These are phyloP conservation scores for Bathynomus jamesi DNA, from an alignment of 1,140 invertebrate genomes.

Conservation along the genomic window DNA sequence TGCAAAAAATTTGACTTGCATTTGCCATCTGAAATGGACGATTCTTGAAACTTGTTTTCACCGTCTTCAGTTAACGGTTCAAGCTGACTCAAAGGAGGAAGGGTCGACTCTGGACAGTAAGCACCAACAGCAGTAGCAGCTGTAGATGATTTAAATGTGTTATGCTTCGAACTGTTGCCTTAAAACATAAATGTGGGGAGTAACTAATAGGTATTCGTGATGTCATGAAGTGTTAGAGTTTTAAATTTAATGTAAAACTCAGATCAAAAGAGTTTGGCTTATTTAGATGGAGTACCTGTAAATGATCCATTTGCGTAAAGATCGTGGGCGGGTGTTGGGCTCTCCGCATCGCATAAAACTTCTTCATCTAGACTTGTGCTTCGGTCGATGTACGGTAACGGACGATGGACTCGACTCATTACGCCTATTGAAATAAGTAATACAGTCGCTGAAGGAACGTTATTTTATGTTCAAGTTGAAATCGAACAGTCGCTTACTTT, in stretches of 20 bases:
- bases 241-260: too few species aligned
- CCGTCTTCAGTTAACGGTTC: neutral
- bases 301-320: neutral
- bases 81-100: neutral
- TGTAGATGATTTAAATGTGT: too few species aligned
- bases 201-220: too few species aligned
- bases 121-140: neutral
- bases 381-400: constrained; percentile 31
- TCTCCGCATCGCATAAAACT: constrained; percentile 11
- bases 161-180: too few species aligned
- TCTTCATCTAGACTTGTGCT: constrained; percentile 17
- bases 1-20: neutral
- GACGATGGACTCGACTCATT: constrained; percentile 27
- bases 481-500: neutral
- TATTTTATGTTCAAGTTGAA: neutral
- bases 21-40: neutral
- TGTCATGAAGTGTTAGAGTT: too few species aligned
- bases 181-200: too few species aligned
- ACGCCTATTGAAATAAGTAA: constrained; percentile 14
- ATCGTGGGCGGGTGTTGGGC: constrained; percentile 26
- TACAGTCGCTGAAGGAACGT: neutral
- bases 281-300: too few species aligned
- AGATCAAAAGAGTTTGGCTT: too few species aligned
- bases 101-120: neutral
- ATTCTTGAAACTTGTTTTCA: neutral